phyloP scores from a whole-genome alignment of 2,113 vertebrate genomes.

The Engraulis encrasicolus region DNA sequence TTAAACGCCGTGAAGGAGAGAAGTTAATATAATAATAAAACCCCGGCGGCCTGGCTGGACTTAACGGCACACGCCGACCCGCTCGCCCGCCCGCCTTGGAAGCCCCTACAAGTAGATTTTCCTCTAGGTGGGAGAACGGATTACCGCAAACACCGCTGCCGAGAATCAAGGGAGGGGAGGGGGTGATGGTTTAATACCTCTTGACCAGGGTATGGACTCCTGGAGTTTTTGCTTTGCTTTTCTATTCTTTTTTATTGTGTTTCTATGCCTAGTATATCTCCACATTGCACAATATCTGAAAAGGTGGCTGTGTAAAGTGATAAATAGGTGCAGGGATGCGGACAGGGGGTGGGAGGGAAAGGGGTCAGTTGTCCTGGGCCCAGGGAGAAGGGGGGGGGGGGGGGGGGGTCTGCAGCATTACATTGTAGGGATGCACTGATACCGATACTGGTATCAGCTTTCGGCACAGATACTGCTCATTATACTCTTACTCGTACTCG shows the following conservation, averaged over 20 bases:
- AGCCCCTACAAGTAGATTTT: background rate
- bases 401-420: too few relatives aligned
- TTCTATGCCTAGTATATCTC: background rate
- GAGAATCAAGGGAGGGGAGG: background rate
- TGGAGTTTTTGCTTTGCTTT: background rate
- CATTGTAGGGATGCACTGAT: too few relatives aligned
- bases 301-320: background rate
- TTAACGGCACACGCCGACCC: background rate
- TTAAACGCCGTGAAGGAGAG: slow-evolving; percentile 61
- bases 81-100: too few relatives aligned
- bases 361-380: too few relatives aligned
- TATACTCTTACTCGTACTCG: too few relatives aligned
- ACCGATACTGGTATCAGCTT: too few relatives aligned
- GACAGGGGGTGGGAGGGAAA: too few relatives aligned
- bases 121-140: slow-evolving; percentile 4
- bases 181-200: background rate
- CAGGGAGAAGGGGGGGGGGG: too few relatives aligned
- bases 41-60: background rate
- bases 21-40: slow-evolving; percentile 55
- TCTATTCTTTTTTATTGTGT: background rate
- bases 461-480: too few relatives aligned
- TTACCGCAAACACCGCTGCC: background rate
- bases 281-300: background rate
- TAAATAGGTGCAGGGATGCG: background rate
- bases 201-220: background rate